Evolutionary conservation across 2,888 invertebrate species (phyloP), one percentile per base, ranked within the genome.

Genomic region (Salticus scenicus): DNA sequence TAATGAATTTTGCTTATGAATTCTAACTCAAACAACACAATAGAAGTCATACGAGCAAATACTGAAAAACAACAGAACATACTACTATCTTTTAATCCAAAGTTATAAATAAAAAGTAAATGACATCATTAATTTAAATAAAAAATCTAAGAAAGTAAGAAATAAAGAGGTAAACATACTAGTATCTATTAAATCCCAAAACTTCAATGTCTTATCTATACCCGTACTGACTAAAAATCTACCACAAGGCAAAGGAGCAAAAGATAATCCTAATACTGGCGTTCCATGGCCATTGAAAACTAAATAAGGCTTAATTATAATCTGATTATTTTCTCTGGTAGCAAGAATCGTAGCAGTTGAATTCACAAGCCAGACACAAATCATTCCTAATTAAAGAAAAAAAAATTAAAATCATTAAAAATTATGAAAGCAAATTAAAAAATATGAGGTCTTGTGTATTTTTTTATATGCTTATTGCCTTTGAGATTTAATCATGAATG

Each of bases 321-420:
- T 90, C 2, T 91, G 92, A 37, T 91, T 0, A 30, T n/a, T 90
- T 82, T 92, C 90, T 67, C 90, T 90, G 4, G 89, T 90, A 69
- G 89, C 91, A 66, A 94, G 89, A 12, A 94, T 89, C 0, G 93
- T 92, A 0, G 94, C 94, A 20, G 92, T 91, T 0, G 91, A 91
- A 0, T 90, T 90, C 24, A 95, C 89, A 90, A 95, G 92, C 92
- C 93, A 95, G n/a, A 94, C 90, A 2, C 93, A 94, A 1, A 94
- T 92, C 37, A 93, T 92, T 0, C 95, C 95, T 87, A 57, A 8
- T 4, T 37, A 37, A n/a, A 64, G 30, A n/a, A 72, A 33, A 28
- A 30, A 41, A 17, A 12, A n/a, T n/a, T n/a, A n/a, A n/a, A n/a
- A n/a, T n/a, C n/a, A n/a, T n/a, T n/a, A n/a, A n/a, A n/a, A n/a